Evolutionary conservation across 2,888 invertebrate genomes (phyloP).

Genomic region (Tachina lurida): DNA sequence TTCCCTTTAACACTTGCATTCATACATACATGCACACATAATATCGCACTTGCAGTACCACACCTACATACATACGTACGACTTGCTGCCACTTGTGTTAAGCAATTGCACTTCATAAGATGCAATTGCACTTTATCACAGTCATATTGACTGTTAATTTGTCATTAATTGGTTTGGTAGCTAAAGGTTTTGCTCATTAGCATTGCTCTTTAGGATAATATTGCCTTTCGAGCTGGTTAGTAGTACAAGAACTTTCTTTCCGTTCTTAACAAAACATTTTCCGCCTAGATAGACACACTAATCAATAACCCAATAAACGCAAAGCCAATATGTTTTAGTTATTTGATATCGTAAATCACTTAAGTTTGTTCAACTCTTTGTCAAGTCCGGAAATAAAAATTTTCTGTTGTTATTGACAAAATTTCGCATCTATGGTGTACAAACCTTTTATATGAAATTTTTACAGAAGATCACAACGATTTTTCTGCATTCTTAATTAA

Average conservation of each 20-base stretch:
- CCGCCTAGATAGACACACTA: background rate
- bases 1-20: background rate
- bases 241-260: background rate
- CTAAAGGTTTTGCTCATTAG: conserved; percentile 48
- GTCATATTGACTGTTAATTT: conserved; percentile 34
- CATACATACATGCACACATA: background rate
- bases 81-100: conserved; percentile 5
- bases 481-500: too few species aligned
- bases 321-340: too few species aligned
- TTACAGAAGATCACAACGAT: too few species aligned
- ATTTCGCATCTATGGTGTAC: too few species aligned
- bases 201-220: conserved; percentile 14
- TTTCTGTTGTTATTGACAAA: too few species aligned
- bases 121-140: conserved; percentile 23
- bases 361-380: too few species aligned
- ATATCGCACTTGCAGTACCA: background rate
- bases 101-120: conserved; percentile 18
- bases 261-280: conserved; percentile 21
- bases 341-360: too few species aligned
- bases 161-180: conserved; percentile 50
- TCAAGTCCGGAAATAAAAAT: too few species aligned
- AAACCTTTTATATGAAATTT: too few species aligned
- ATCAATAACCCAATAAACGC: background rate
- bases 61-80: background rate
- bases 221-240: background rate